phyloP scores from a whole-genome alignment of 2,797 vertebrate species.

The Pristis pectinata region DNA sequence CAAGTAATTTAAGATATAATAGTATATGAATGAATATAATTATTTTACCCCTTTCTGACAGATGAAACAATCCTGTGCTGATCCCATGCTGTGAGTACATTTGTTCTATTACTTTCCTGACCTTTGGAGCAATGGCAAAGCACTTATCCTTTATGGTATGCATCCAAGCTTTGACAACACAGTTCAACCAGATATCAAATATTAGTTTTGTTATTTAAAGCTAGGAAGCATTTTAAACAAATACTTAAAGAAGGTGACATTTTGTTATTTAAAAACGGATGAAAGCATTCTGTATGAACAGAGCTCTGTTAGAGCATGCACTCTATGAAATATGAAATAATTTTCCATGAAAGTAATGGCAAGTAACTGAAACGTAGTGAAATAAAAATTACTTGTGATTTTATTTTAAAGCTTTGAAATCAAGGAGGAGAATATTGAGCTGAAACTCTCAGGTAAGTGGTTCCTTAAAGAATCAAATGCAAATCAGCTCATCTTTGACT shows the following conservation, averaged over 20 bases:
- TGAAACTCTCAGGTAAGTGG: no score
- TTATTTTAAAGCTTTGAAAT: not conserved
- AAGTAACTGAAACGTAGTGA: not conserved
- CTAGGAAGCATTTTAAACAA: not conserved
- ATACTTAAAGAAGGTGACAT: not conserved
- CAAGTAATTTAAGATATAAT: not conserved
- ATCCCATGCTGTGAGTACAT: not conserved
- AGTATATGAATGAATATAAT: not conserved
- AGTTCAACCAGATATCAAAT: not conserved
- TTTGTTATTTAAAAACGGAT: not conserved
- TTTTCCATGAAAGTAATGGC: no score
- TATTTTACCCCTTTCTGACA: not conserved
- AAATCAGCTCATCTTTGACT: no score
- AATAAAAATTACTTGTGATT: not conserved
- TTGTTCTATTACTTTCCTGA: not conserved
- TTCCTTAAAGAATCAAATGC: no score
- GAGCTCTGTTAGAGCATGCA: not conserved
- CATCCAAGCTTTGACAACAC: not conserved
- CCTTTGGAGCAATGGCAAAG: conserved; percentile 34
- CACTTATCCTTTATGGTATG: conserved; percentile 2
- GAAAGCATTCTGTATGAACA: not conserved
- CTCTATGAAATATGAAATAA: no score
- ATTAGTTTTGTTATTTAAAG: not conserved
- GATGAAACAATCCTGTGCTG: conserved; percentile 7
- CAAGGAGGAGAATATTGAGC: not conserved